Base-by-base conservation (phyloP, 2,113 vertebrate genomes). In the Lanius ludovicianus region DNA sequence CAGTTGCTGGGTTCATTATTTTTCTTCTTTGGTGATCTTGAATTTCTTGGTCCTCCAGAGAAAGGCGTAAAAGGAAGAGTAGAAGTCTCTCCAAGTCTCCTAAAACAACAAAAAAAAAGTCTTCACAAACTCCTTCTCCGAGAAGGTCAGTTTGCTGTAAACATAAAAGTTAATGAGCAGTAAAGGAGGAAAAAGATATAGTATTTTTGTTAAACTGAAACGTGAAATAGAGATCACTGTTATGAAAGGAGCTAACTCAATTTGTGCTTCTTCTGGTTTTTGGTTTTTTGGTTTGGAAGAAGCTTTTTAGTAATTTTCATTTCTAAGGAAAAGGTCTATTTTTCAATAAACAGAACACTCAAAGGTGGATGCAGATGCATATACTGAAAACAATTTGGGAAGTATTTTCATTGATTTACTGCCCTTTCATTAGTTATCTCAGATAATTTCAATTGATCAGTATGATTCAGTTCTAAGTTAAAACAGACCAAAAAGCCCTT, bases 41-140 rank as follows among this genome's bases (percentile, higher is more conserved):
- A 84, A 87, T 82, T 31, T 89, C 47, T 90, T 96, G 91, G 53
- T 52, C 74, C 68, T 65, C 28, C 83, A 99, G 99, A 89, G 97
- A 98, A 93, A 98, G 97, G 39, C 98, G 97, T 62, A 98, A 97
- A 91, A 98, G 97, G 97, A 98, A 97, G 91, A 99, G 98, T 93
- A 98, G 96, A 93, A 99, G 98, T 96, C 97, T 96, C 49, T 98
- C 98, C 52, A 98, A 97, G 87, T 98, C 98, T 15, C 98, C 98
- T 49, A 98, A 96, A 96, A 97, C 97, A 27, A 96, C 98, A 50
- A 98, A 98, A 65, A 98, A 98, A 96, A 98, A 98, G 90, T 97
- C 97, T 74, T 98, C 98, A 67, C 98, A 96, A 74, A 98, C 99
- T 69, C 98, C 99, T 7, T 98, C 99, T 12, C 99, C 98, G 3